Percentiles rank a stretch among this genome's conserved stretches.
Evolutionary conservation across 2,888 invertebrate genomes (phyloP).

Genomic region (Leptopilina syphax): DNA sequence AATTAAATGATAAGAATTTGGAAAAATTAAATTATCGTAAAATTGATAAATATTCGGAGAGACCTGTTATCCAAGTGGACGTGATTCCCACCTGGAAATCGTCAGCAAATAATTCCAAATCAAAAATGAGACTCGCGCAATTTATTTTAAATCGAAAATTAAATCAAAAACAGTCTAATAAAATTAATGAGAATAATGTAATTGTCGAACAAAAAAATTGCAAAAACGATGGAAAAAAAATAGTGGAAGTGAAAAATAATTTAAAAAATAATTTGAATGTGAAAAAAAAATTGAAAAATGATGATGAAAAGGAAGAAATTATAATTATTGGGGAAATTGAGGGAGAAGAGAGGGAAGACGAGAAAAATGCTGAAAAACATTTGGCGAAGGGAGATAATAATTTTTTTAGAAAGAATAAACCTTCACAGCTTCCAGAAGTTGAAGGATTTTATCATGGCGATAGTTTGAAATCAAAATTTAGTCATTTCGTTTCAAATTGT

Average conservation of each 20-base stretch:
- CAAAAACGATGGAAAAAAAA: not conserved
- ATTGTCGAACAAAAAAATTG: not conserved
- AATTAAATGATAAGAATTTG: not conserved
- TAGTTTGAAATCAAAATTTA: not conserved
- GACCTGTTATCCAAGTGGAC: conserved; percentile 3
- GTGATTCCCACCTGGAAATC: not conserved
- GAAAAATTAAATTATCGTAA: not conserved
- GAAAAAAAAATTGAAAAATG: not conserved
- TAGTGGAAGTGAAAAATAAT: not conserved
- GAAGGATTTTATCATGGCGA: not conserved
- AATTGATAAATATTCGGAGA: not conserved
- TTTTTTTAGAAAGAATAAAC: not conserved
- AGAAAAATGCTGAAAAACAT: conserved; percentile 5
- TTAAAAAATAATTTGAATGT: not conserved
- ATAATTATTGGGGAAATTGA: not conserved
- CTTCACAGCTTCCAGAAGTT: not conserved
- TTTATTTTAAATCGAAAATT: conserved; percentile 4
- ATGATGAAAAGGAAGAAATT: not conserved
- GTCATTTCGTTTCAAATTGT: not conserved
- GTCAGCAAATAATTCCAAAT: conserved; percentile 1
- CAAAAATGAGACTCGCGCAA: not conserved
- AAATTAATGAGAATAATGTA: not conserved
- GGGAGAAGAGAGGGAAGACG: not conserved
- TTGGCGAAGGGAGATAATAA: not conserved
- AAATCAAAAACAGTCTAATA: not conserved